These are phyloP conservation scores for Apamea anceps DNA, from an alignment of 2,888 invertebrate species.

Conservation along the genomic window DNA sequence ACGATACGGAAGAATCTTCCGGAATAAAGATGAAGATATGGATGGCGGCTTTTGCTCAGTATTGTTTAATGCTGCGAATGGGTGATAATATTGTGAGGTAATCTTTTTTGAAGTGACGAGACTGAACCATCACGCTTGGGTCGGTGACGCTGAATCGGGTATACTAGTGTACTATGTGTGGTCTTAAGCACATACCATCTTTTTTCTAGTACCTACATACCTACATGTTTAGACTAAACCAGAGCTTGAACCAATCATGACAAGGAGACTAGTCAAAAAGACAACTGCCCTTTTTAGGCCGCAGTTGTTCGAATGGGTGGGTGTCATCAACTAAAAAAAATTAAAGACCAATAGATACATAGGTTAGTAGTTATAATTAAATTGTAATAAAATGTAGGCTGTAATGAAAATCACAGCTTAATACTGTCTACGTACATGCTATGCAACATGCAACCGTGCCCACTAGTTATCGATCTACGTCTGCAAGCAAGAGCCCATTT, in stretches of 20 bases:
- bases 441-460: neutral
- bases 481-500: conserved; percentile 50
- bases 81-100: neutral
- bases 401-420: conserved; percentile 5
- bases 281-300: neutral
- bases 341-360: neutral
- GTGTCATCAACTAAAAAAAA: neutral
- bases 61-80: neutral
- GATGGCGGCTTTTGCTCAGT: neutral
- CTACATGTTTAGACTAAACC: neutral
- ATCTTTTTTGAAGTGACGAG: neutral
- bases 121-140: neutral
- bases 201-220: neutral
- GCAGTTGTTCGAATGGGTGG: too few species aligned
- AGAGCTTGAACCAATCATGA: neutral
- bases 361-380: neutral
- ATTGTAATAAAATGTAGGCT: neutral
- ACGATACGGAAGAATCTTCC: neutral
- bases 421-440: conserved; percentile 1
- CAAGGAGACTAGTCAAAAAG: neutral
- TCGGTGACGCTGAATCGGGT: neutral
- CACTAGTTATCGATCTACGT: conserved; percentile 44
- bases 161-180: neutral
- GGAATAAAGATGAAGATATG: neutral
- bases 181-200: neutral